These are phyloP conservation scores for Nephrotoma flavescens DNA, from an alignment of 2,888 invertebrate species.

Conservation along the genomic window DNA sequence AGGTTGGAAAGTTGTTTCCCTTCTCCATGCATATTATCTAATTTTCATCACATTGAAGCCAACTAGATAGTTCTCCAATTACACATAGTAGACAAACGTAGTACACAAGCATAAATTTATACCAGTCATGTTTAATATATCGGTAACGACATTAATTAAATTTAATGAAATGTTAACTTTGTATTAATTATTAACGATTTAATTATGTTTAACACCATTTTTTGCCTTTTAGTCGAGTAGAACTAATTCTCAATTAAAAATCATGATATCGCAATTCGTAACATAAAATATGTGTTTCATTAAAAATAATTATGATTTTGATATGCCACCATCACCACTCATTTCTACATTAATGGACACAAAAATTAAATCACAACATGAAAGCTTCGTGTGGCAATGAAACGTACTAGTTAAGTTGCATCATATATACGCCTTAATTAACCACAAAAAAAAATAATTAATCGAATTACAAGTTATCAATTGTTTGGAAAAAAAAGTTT, in stretches of 20 bases:
- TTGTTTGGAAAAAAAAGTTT: too few relatives aligned
- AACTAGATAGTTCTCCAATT: too few relatives aligned
- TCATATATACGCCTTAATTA: background rate
- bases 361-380: background rate
- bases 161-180: background rate
- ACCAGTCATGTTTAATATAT: too few relatives aligned
- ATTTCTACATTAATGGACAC: background rate
- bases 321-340: background rate
- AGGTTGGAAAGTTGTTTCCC: too few relatives aligned
- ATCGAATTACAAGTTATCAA: background rate
- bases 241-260: background rate
- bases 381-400: background rate
- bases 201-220: background rate
- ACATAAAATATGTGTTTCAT: background rate
- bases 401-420: background rate
- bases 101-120: too few relatives aligned
- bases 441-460: background rate
- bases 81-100: too few relatives aligned
- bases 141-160: too few relatives aligned
- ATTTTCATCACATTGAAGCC: too few relatives aligned
- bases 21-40: too few relatives aligned
- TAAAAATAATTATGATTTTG: background rate
- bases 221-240: background rate
- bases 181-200: background rate
- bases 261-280: background rate